Conservation (phyloP, 2,113 vertebrate genomes). For the Dromiciops gliroides region DNA sequence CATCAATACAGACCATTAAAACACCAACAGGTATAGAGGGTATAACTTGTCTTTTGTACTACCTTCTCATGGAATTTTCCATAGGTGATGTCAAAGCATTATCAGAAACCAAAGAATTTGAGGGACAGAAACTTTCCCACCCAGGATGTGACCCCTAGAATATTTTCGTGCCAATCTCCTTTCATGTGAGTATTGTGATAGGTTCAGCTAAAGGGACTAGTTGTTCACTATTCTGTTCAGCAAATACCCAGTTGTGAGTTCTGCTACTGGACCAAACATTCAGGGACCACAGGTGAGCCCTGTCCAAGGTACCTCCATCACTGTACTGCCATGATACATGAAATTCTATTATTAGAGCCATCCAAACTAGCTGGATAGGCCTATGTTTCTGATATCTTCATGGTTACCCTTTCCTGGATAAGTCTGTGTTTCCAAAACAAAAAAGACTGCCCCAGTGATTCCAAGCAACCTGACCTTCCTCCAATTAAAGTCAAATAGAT, state of each 20-base stretch:
- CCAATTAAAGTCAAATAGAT: background rate
- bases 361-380: background rate
- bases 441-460: background rate
- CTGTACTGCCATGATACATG: background rate
- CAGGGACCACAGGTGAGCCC: no score
- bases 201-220: background rate
- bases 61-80: background rate
- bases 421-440: background rate
- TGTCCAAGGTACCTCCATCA: background rate
- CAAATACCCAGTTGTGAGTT: background rate
- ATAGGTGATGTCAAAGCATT: background rate
- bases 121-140: background rate
- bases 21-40: background rate
- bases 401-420: background rate
- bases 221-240: background rate
- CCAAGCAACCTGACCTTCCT: background rate
- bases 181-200: background rate
- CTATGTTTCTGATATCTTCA: background rate
- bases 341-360: background rate
- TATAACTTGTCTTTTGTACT: background rate
- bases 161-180: background rate
- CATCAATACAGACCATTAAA: background rate
- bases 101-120: background rate
- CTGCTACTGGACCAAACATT: background rate
- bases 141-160: background rate